Percentiles rank a stretch among this genome's conserved stretches.
Evolutionary conservation across 2,888 invertebrate genomes (phyloP).

Genomic region (Balanococcus diminutus): DNA sequence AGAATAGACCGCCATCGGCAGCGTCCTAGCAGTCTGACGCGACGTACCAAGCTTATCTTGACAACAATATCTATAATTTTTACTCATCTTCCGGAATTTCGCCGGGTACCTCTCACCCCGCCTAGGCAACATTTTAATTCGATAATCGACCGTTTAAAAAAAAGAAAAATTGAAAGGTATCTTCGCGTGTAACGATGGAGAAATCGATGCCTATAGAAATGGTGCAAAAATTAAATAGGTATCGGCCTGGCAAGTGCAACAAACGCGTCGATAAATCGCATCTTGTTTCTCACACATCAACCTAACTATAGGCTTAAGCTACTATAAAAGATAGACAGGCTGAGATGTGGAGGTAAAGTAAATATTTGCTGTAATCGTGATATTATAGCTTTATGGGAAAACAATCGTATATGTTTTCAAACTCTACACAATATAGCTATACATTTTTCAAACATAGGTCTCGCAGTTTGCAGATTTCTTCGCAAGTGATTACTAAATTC

Average conservation of each 20-base stretch:
- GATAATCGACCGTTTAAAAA: constrained; percentile 17
- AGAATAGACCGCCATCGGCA: constrained; percentile 1
- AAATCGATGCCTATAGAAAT: not conserved
- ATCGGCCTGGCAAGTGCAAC: constrained; percentile 31
- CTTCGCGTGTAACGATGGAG: not conserved
- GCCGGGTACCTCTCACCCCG: not conserved
- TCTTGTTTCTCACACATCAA: constrained; percentile 6
- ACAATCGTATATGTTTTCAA: constrained; percentile 46
- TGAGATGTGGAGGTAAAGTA: not conserved
- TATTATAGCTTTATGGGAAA: constrained; percentile 35
- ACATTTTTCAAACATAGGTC: constrained; percentile 7
- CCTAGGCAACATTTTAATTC: not conserved
- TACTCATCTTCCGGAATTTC: constrained; percentile 51
- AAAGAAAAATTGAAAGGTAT: not conserved
- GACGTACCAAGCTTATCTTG: constrained; percentile 46
- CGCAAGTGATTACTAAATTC: not conserved
- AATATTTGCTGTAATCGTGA: constrained; percentile 45
- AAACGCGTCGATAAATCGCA: constrained; percentile 39
- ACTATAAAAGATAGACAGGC: no score
- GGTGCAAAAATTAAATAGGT: not conserved
- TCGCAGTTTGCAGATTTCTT: constrained; percentile 7
- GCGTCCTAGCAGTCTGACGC: not conserved
- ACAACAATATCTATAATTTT: constrained; percentile 43
- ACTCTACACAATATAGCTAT: not conserved
- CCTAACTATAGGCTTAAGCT: not conserved